Base-by-base conservation (phyloP, 2,888 invertebrate species). In the Elegia similella region DNA sequence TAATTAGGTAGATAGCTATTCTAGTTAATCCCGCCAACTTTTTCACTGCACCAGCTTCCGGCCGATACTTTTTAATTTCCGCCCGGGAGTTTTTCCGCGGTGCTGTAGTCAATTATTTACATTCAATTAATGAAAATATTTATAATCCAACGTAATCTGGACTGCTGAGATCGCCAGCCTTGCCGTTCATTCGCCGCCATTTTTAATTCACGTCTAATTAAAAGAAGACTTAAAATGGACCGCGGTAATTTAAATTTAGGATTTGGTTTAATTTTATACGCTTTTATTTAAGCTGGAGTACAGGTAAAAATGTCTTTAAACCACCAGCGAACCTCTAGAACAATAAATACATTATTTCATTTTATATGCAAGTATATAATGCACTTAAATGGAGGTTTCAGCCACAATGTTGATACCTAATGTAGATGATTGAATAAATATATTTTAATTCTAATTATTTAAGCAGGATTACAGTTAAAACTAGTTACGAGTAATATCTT, bases 41-140 rank as follows among this genome's bases (percentile, higher is more conserved):
- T 84, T 82, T 82, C 76, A 79, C 69, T 85, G 86, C 86, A 87
- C 83, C 72, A 66, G 72, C 78, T 80, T 80, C 84, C 83, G 77
- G 65, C 85, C 87, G 88, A 85, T 67, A 86, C 86, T 89, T 89
- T 91, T 91, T 89, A 90, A 91, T 90, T 90, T 91, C 90, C 90
- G 89, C 75, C 76, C 65, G 74, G 82, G 85, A 88, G 86, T 90
- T 91, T 91, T 91, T 89, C 85, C 87, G 76, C 76, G 69, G 53
- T 60, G 69, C 64, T 85, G 84, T 70, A 65, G 66, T 91, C 80
- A 85, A 88, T 90, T 88, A 89, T 91, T 89, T 76, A 91, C 80
- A 84, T 86, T 84, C 85, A 89, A 89, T 91, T 90, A 91, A 85
- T 86, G 82, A 79, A 80, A 84, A 86, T 88, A 86, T 84, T 87